phyloP scores from a whole-genome alignment of 2,113 vertebrate species.

The Eudyptes chrysolophus region DNA sequence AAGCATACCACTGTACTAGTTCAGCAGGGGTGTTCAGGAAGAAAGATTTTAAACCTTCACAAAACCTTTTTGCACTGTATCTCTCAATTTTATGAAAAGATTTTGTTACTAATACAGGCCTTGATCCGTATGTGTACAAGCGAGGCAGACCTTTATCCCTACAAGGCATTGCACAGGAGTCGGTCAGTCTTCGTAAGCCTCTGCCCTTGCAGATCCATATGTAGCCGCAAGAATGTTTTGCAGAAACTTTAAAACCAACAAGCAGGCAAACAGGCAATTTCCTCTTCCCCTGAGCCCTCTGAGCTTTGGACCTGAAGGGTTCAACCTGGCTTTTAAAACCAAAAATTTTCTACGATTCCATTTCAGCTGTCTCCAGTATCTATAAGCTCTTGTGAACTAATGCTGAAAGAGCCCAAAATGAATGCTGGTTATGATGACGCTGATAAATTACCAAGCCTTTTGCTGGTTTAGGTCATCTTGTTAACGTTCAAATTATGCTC shows the following conservation, averaged over 20 bases:
- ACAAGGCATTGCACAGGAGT: neutral
- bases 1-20: neutral
- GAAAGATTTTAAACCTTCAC: neutral
- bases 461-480: neutral
- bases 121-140: accelerated
- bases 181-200: neutral
- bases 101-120: neutral
- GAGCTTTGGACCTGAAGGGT: neutral
- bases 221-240: neutral
- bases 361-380: neutral
- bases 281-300: neutral
- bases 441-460: neutral
- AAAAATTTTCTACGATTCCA: accelerated
- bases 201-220: neutral
- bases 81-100: neutral
- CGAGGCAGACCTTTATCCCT: neutral
- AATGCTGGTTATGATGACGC: neutral
- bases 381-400: neutral
- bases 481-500: neutral
- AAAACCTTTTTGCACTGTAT: neutral
- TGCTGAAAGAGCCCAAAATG: neutral
- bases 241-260: neutral
- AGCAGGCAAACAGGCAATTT: neutral
- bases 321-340: neutral
- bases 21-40: neutral